Evolutionary conservation across 2,113 vertebrate genomes (phyloP), one percentile per base, ranked within the genome.

Genomic region (Lepisosteus oculatus): DNA sequence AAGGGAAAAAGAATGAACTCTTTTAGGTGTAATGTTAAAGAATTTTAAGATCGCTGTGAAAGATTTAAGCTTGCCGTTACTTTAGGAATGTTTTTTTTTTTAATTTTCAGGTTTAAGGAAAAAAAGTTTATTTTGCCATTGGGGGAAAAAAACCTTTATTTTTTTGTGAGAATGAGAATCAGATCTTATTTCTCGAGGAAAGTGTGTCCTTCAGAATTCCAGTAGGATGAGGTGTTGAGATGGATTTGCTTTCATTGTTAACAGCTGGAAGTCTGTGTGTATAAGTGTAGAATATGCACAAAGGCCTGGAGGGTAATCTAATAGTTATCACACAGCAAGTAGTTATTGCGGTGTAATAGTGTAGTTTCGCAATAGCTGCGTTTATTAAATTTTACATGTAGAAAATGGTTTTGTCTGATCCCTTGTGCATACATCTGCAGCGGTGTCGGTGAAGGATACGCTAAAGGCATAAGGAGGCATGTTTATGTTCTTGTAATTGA

Each of bases 271-370:
- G 77, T 79, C 79, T 73, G 70, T 67, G 67, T 42, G 72, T 74
- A 76, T 67, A 79, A 74, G 77, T 72, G 68, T 72, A 71, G 76
- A 73, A 29, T 29, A 29, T 1, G 29, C 29, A 29, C 29, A 29
- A 29, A 71, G 79, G 73, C 80, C 85, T 13, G 68, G 57, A 64
- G 81, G 84, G 74, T 72, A 77, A 81, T 79, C 72, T 73, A 78
- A 77, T 69, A 74, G 71, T 85, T 85, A 86, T 88, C 84, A 73
- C 83, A 77, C 77, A 69, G 70, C 74, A 69, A 76, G 81, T 81
- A 80, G 75, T 81, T 76, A 74, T 72, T 74, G 74, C 79, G 73
- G 80, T 83, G 81, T 81, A 79, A 79, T 76, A 75, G 84, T 80
- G 73, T 80, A 73, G 78, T 78, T 84, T 77, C 59, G 78, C 83